A percentile compares a stretch with the other conserved stretches of the same genome.
These are phyloP conservation scores for Excalfactoria chinensis DNA, from an alignment of 2,113 vertebrate species.

Conservation along the genomic window DNA sequence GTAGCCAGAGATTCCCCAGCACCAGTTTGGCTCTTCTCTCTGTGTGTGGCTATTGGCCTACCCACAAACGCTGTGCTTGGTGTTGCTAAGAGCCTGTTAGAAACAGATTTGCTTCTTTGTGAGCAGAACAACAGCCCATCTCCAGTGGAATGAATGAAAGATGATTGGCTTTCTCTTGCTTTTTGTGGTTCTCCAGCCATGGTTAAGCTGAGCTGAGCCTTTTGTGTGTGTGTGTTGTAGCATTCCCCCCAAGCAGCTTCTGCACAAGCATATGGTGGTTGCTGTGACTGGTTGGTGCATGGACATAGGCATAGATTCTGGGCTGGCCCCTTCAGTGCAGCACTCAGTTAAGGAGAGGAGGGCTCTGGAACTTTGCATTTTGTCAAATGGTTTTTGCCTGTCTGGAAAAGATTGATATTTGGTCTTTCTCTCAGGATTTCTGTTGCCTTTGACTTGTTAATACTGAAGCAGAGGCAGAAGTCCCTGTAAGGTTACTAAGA, in stretches of 20 bases:
- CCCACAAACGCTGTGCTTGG: too few species aligned
- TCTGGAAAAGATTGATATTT: neutral
- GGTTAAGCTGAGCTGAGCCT: neutral
- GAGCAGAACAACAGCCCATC: neutral
- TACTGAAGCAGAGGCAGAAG: constrained; percentile 91
- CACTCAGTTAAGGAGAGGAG: constrained; percentile 83
- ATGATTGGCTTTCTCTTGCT: neutral
- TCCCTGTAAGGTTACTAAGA: neutral
- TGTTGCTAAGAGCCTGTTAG: too few species aligned
- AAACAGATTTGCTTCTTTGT: too few species aligned
- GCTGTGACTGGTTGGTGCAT: constrained; percentile 98
- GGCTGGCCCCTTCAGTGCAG: constrained; percentile 95
- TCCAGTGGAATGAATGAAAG: neutral
- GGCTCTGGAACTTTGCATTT: neutral
- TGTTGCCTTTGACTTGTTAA: constrained; percentile 91
- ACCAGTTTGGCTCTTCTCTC: too few species aligned
- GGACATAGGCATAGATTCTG: constrained; percentile 92
- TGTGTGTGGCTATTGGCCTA: too few species aligned
- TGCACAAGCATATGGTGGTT: constrained; percentile 94
- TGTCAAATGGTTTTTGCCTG: neutral
- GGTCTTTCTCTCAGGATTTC: constrained; percentile 83
- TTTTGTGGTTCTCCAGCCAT: rapidly evolving
- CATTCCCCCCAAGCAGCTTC: constrained; percentile 95
- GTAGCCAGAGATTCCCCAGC: too few species aligned
- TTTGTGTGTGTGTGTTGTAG: constrained; percentile 67